phyloP scores from a whole-genome alignment of 1,140 invertebrate species.

The Diploscapter pachys region DNA sequence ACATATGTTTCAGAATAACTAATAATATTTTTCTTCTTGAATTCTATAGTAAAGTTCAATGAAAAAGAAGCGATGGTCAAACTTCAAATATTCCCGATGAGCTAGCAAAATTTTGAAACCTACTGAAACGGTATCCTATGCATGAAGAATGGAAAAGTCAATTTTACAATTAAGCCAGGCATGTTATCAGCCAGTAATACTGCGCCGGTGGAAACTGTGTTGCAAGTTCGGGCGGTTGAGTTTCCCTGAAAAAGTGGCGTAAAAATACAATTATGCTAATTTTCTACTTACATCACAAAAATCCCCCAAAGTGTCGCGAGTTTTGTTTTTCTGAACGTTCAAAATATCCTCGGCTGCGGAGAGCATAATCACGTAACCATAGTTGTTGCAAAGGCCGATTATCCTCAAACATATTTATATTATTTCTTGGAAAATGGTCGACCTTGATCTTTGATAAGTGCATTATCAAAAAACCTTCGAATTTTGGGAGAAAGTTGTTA shows the following conservation, averaged over 20 bases:
- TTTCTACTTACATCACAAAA: conserved; percentile 1
- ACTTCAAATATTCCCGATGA: not conserved
- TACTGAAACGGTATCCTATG: conserved; percentile 34
- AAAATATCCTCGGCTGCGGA: conserved; percentile 42
- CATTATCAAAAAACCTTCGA: not conserved
- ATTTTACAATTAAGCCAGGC: conserved; percentile 72
- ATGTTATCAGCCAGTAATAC: conserved; percentile 80
- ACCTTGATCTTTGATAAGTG: not conserved
- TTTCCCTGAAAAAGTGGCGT: conserved; percentile 15
- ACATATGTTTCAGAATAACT: no score
- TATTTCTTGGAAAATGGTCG: not conserved
- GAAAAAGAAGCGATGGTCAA: conserved; percentile 1
- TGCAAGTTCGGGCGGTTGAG: conserved; percentile 63
- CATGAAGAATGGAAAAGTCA: conserved; percentile 71
- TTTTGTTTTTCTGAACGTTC: conserved; percentile 5
- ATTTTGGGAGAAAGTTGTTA: no score
- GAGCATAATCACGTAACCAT: conserved; percentile 45
- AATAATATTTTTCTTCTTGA: not conserved
- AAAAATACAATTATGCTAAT: not conserved
- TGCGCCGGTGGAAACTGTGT: conserved; percentile 72
- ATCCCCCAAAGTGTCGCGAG: not conserved
- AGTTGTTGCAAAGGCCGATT: conserved; percentile 44
- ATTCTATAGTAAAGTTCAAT: not conserved
- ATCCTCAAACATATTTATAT: conserved; percentile 29
- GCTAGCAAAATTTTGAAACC: not conserved